Percentiles rank a stretch among this genome's conserved stretches.
Conservation (phyloP, 1,140 invertebrate species). For the Brachionus koreanus region DNA sequence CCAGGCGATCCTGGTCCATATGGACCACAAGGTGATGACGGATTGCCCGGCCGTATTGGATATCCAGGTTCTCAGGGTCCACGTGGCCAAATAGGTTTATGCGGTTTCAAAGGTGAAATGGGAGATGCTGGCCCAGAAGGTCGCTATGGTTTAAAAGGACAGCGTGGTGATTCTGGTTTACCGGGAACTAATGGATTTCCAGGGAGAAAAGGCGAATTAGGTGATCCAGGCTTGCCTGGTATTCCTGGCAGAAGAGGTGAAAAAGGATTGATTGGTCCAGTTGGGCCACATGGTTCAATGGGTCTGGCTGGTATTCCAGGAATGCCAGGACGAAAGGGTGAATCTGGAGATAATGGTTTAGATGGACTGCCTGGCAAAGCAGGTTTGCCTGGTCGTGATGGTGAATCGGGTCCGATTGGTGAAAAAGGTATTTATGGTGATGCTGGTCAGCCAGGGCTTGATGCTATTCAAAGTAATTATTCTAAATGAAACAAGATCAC, state of each 20-base stretch:
- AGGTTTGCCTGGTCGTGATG: not conserved
- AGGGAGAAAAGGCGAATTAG: not conserved
- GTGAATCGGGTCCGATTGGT: not conserved
- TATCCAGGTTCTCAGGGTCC: constrained; percentile 3
- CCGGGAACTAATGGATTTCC: not conserved
- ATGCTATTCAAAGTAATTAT: not conserved
- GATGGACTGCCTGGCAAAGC: not conserved
- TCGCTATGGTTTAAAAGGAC: constrained; percentile 63
- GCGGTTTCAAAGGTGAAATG: constrained; percentile 54
- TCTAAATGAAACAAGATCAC: not conserved
- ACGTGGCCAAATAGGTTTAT: constrained; percentile 48
- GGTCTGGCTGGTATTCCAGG: not conserved
- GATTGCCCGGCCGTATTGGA: not conserved
- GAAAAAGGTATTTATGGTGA: not conserved
- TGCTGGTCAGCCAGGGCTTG: not conserved
- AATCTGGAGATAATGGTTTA: not conserved
- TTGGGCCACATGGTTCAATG: constrained; percentile 44
- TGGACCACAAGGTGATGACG: constrained; percentile 29
- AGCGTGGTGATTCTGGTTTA: constrained; percentile 50
- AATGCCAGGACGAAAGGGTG: not conserved
- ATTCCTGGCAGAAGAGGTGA: constrained; percentile 20
- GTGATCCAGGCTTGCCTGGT: constrained; percentile 40
- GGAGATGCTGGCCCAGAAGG: constrained; percentile 4
- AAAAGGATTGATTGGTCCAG: constrained; percentile 38
- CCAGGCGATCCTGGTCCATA: constrained; percentile 38